A percentile compares a stretch with the other conserved stretches of the same genome.
Conservation (phyloP, 2,888 invertebrate genomes). For the Trachelus stipa region DNA sequence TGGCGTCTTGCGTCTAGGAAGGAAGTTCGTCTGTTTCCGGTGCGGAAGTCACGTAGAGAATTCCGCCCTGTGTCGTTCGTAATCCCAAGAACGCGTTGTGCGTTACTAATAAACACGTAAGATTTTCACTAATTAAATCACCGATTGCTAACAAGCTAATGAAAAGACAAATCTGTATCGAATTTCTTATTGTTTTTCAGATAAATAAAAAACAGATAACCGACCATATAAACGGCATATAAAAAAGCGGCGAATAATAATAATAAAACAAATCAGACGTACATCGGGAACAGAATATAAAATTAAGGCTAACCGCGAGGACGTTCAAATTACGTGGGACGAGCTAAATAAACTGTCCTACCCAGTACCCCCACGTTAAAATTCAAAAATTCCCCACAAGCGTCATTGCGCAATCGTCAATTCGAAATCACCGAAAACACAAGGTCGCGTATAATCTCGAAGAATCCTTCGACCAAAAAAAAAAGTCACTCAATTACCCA, state of each 20-base stretch:
- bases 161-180: no score
- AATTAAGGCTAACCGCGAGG: not conserved
- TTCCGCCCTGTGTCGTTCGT: not conserved
- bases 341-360: not conserved
- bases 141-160: no score
- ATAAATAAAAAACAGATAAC: not conserved
- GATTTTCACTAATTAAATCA: no score
- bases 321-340: not conserved
- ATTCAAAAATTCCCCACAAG: not conserved
- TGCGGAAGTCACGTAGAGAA: slow-evolving; percentile 1
- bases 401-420: not conserved
- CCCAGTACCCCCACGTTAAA: not conserved
- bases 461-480: not conserved
- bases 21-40: slow-evolving; percentile 1
- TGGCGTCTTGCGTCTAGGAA: not conserved
- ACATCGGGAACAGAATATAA: not conserved
- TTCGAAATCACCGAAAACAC: no score
- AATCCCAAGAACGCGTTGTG: not conserved
- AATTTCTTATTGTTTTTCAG: no score
- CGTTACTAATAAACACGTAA: not conserved
- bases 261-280: not conserved
- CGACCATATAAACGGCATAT: not conserved
- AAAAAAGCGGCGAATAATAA: not conserved
- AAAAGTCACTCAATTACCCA: not conserved
- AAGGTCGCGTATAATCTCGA: not conserved